These are phyloP conservation scores for Coboldia fuscipes DNA, from an alignment of 1,140 invertebrate genomes.

Conservation along the genomic window DNA sequence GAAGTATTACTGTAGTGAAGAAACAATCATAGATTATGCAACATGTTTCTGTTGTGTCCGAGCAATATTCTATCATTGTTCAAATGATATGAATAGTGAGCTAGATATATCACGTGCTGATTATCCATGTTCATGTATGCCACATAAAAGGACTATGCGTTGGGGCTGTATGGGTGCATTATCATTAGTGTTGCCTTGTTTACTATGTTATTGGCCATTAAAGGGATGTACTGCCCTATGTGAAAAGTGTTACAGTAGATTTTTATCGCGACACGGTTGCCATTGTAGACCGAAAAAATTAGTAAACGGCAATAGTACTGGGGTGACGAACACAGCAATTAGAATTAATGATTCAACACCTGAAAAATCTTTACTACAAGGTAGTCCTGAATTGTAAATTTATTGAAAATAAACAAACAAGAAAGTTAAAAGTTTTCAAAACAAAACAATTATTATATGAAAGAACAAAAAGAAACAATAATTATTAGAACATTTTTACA, in stretches of 20 bases:
- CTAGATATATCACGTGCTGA: slow-evolving; percentile 47
- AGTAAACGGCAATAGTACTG: slow-evolving; percentile 12
- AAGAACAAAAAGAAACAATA: slow-evolving; percentile 6
- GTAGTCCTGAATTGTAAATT: slow-evolving; percentile 24
- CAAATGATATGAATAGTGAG: slow-evolving; percentile 45
- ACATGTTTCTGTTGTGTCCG: slow-evolving; percentile 88
- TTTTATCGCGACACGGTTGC: slow-evolving; percentile 41
- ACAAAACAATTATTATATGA: slow-evolving; percentile 4
- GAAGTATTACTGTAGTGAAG: slow-evolving; percentile 66
- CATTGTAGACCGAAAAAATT: slow-evolving; percentile 25
- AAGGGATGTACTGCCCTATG: slow-evolving; percentile 53
- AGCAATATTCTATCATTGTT: slow-evolving; percentile 79
- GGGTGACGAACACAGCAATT: slow-evolving; percentile 11
- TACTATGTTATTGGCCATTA: slow-evolving; percentile 82
- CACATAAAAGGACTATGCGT: slow-evolving; percentile 40
- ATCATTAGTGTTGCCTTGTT: slow-evolving; percentile 61
- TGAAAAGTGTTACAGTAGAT: slow-evolving; percentile 60
- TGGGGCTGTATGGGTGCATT: slow-evolving; percentile 70
- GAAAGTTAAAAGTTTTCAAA: slow-evolving; percentile 4
- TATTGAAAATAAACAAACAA: slow-evolving; percentile 4
- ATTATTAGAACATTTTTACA: neutral
- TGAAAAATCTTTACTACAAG: slow-evolving; percentile 30
- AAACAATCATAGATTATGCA: slow-evolving; percentile 65
- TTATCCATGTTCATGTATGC: slow-evolving; percentile 67
- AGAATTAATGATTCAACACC: slow-evolving; percentile 23